Evolutionary conservation across 2,113 vertebrate genomes (phyloP).

Genomic region (Campylomormyrus tamandua): DNA sequence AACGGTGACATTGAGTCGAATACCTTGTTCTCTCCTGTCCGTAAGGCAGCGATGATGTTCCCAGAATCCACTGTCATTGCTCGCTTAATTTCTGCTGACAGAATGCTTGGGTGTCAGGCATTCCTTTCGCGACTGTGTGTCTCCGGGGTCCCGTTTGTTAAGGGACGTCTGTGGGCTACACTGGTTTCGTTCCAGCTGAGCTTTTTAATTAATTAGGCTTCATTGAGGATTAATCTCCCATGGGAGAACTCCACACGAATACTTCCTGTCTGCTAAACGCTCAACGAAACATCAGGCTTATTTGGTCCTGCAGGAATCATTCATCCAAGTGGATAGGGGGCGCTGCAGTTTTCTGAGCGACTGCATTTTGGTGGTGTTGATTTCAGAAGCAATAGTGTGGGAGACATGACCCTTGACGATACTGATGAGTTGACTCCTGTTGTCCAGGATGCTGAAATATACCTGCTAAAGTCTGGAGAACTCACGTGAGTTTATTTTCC

Average conservation of each 20-base stretch:
- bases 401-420: constrained; percentile 67
- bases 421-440: constrained; percentile 58
- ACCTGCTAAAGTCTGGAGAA: constrained; percentile 82
- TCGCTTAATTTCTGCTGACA: not conserved
- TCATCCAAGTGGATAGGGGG: not conserved
- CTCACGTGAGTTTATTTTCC: constrained; percentile 70
- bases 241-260: not conserved
- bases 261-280: not conserved
- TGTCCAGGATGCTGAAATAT: constrained; percentile 83
- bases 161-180: not conserved
- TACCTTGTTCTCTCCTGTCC: not conserved
- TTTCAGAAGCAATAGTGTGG: constrained; percentile 60
- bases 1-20: not conserved
- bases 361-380: not conserved
- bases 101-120: not conserved
- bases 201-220: constrained; percentile 4
- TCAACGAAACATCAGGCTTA: not conserved
- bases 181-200: not conserved
- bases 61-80: not conserved
- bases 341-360: not conserved
- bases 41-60: not conserved
- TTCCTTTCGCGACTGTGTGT: not conserved
- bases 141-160: not conserved
- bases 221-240: not conserved
- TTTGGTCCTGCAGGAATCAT: not conserved